Base-by-base conservation (phyloP, 2,113 vertebrate genomes). In the Gallinago media region DNA sequence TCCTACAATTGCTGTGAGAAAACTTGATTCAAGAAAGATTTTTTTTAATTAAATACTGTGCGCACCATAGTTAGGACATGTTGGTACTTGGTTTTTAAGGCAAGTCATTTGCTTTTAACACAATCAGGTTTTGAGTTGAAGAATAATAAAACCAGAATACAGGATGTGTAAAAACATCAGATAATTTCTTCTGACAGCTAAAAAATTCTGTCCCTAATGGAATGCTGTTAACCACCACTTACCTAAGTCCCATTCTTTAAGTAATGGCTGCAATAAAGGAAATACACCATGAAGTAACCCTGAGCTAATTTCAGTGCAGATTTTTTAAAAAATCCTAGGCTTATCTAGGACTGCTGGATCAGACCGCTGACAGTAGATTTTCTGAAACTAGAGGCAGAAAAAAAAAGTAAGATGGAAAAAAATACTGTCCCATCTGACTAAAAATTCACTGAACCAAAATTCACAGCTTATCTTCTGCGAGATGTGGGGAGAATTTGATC, bases 391-490 rank as follows among this genome's bases (percentile, higher is more conserved):
- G 15, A 85, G 32, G 20, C 31, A 79, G 55, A 50, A 93, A 85
- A 65, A 46, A 47, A 82, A 74, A 70, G 13, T 31, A 55, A 65
- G 26, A 73, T n/a, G 16, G 15, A 13, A 66, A 72, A 85, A 63
- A 65, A 8, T 18, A 32, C 18, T 66, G 49, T 36, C 10, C 15
- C 14, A 38, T 76, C 20, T 76, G 75, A 85, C 71, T 47, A 66
- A 83, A 71, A 72, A 85, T 52, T 83, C 10, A 66, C 61, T 44
- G 31, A 38, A 88, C 23, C 26, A 70, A 86, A 95, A 92, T 86
- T 91, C 68, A 80, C 16, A 73, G 44, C 23, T 91, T 54, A 73
- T 89, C 67, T 95, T 92, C 76, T 77, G 54, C 72, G 76, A 91
- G 83, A 54, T 5, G 1, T 47, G 16, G 18, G 88, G 38, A 80